Evolutionary conservation across 2,113 vertebrate genomes (phyloP).

Genomic region (Mirza zaza): DNA sequence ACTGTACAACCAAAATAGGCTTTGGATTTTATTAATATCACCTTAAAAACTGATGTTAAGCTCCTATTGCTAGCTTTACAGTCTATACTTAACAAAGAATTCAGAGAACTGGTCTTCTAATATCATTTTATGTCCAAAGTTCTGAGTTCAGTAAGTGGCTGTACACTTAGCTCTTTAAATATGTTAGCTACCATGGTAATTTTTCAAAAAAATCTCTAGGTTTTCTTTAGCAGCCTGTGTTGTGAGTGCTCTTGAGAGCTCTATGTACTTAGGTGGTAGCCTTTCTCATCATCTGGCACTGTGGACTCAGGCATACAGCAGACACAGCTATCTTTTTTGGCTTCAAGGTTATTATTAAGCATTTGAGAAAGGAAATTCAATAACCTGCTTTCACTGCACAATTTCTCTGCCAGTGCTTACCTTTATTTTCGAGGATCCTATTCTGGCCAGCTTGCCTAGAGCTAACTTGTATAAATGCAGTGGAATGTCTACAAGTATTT

Average conservation of each 20-base stretch:
- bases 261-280: neutral
- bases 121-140: neutral
- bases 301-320: neutral
- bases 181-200: neutral
- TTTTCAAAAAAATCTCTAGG: neutral
- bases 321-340: slow-evolving; percentile 10
- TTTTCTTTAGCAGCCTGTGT: neutral
- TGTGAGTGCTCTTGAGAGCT: neutral
- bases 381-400: slow-evolving; percentile 48
- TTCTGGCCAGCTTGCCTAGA: slow-evolving; percentile 14
- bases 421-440: neutral
- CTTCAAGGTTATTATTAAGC: slow-evolving; percentile 45
- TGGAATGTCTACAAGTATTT: slow-evolving; percentile 25
- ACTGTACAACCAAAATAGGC: neutral
- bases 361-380: slow-evolving; percentile 63
- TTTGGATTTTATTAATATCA: neutral
- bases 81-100: neutral
- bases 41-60: neutral
- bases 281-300: neutral
- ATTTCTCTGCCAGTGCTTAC: slow-evolving; percentile 33
- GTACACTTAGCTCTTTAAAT: neutral
- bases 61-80: neutral
- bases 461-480: slow-evolving; percentile 40
- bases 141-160: neutral
- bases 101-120: neutral